Evolutionary conservation across 2,113 vertebrate species (phyloP), one percentile per base, ranked within the genome.

Genomic region (Polypterus bichir): DNA sequence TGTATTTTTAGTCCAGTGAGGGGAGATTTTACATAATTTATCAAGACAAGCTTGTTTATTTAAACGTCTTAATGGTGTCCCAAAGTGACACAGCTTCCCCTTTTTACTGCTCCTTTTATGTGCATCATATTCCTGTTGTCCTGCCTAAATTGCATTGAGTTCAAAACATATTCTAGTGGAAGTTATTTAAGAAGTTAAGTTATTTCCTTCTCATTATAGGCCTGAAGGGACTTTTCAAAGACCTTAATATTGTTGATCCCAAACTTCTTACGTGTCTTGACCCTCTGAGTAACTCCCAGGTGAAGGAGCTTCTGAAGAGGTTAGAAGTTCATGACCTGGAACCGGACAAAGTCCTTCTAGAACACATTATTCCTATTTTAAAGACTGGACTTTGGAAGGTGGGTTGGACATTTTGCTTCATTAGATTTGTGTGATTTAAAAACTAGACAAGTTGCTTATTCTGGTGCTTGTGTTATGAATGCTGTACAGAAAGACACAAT

Each of bases 351-450:
- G 74, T 88, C 45, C 70, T 88, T 61, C 70, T 78, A 61, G 70
- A 85, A 57, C 84, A 88, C 76, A 86, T 88, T 70, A 85, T 87
- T 66, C 84, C 84, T 1, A 11, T 61, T 3, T 71, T 88, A 59
- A 69, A 59, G 65, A 78, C 11, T 48, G 63, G 65, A 46, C 73
- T 65, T 49, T 88, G 84, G 86, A 82, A 84, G 83, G 86, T 88
- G 67, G 66, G 48, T 57, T 62, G 27, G 27, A 27, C 27, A 27
- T 27, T n/a, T n/a, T 44, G 9, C 27, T 27, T 27, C 27, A 27
- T 27, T 2, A 51, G 3, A 7, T 49, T 44, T 27, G 47, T 60
- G 5, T 48, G 48, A 44, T 44, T 64, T 65, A 52, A 52, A 8
- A 52, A 7, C 51, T 51, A 9, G 2, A 51, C 49, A 51, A 51